Evolutionary conservation across 2,113 vertebrate genomes (phyloP).

Genomic region (mouse (Mus musculus)): GRCm39 chr4:77956501-77957000

Average conservation of each 20-base stretch:
- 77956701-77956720: not conserved
- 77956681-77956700: conserved; percentile 13
- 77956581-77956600: conserved; percentile 77
- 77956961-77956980: not conserved
- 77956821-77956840: conserved; percentile 40
- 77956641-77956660: conserved; percentile 56
- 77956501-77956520: not conserved
- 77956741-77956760: conserved; percentile 34
- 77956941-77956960: not conserved
- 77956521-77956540: not conserved
- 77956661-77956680: not conserved
- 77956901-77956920: conserved; percentile 65
- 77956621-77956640: not conserved
- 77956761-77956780: conserved; percentile 38
- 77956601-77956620: conserved; percentile 61
- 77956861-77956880: conserved; percentile 21
- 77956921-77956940: not conserved
- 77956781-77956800: conserved; percentile 14
- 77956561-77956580: conserved; percentile 70
- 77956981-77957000: not conserved
- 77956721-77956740: conserved; percentile 3
- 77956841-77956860: conserved; percentile 61
- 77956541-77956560: not conserved
- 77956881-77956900: conserved; percentile 51
- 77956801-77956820: conserved; percentile 59